These are phyloP conservation scores for Drosophila ustulata DNA, from an alignment of 2,888 invertebrate genomes.

Conservation along the genomic window DNA sequence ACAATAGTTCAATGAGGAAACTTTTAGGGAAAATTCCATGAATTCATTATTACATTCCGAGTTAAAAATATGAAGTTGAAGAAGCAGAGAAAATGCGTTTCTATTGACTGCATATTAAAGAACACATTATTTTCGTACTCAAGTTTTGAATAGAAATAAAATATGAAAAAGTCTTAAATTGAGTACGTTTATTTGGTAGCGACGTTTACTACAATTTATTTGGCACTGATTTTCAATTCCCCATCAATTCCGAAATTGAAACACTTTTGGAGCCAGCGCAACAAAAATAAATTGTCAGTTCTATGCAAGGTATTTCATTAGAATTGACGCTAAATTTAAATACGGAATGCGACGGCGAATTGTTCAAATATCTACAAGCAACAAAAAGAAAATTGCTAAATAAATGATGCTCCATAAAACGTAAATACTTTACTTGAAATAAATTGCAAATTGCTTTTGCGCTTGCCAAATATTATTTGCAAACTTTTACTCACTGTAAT, in stretches of 20 bases:
- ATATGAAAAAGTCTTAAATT: too few species aligned
- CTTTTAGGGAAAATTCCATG: too few species aligned
- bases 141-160: too few species aligned
- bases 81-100: too few species aligned
- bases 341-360: background rate
- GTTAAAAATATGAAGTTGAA: too few species aligned
- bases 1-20: too few species aligned
- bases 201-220: background rate
- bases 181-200: too few species aligned
- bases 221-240: background rate
- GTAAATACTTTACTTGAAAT: background rate
- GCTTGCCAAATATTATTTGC: background rate
- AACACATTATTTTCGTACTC: too few species aligned
- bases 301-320: background rate
- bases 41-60: too few species aligned
- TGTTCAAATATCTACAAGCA: background rate
- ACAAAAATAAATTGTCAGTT: background rate
- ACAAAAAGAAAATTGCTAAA: background rate
- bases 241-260: background rate
- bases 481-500: background rate
- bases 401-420: background rate
- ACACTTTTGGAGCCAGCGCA: background rate
- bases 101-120: too few species aligned
- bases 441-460: slow-evolving; percentile 1
- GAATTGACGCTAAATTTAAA: background rate